Conservation (phyloP, 2,888 invertebrate species). For the Acanthoscelides obtectus region DNA sequence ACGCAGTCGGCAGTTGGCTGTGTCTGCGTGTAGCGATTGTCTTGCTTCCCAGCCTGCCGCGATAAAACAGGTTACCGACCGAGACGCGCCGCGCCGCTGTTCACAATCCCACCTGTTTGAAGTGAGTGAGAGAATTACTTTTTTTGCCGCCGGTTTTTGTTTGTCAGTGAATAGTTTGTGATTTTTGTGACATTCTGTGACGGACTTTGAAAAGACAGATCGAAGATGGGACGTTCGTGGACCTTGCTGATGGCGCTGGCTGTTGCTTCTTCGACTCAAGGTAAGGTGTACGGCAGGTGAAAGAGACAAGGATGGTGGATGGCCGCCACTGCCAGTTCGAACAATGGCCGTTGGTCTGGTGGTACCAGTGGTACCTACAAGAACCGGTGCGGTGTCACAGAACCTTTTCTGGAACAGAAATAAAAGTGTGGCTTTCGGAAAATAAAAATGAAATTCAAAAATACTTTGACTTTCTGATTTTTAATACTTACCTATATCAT, state of each 20-base stretch:
- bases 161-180: not conserved
- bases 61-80: not conserved
- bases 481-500: too few relatives aligned
- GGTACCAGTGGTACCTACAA: too few relatives aligned
- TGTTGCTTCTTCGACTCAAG: not conserved
- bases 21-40: not conserved
- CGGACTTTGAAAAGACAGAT: not conserved
- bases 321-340: not conserved
- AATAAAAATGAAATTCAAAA: too few relatives aligned
- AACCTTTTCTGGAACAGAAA: not conserved
- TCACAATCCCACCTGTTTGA: not conserved
- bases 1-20: not conserved
- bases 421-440: too few relatives aligned
- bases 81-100: not conserved
- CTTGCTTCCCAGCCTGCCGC: not conserved
- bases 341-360: not conserved
- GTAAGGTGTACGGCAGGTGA: not conserved
- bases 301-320: not conserved
- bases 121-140: not conserved
- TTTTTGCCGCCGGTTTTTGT: not conserved
- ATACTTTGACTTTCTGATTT: too few relatives aligned
- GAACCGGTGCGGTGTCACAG: not conserved
- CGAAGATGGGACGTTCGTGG: not conserved
- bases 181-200: not conserved
- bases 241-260: not conserved